Base-by-base conservation (phyloP, 2,797 vertebrate species). In the Sebastes kiyomatsui region DNA sequence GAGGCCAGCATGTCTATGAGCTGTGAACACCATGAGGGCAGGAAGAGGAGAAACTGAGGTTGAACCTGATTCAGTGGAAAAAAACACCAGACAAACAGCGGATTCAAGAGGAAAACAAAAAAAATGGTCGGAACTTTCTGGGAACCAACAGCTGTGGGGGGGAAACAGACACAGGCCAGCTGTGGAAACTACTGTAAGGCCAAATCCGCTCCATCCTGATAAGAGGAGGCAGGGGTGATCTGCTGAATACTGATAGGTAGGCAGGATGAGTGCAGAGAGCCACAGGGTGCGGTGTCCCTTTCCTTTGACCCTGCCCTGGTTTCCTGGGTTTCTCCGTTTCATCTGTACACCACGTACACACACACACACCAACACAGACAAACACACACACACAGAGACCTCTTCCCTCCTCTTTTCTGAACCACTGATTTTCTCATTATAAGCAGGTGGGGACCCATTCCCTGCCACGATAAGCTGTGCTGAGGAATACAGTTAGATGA, bases 161-260 rank as follows among this genome's bases (percentile, higher is more conserved):
- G 27, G 54, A 61, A 67, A 64, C 52, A 83, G 67, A 86, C 69
- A 75, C 60, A 42, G 79, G 49, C 70, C 84, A 73, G 65, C 33
- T 81, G 42, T 75, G 86, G 87, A 90, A 89, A 90, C 58, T 71
- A 84, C 65, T 70, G 74, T 77, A 22, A 77, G 75, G 82, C 70
- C 83, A 87, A 88, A 91, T 87, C 88, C 79, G 76, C 61, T 88
- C 62, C 71, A 82, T 90, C 83, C 87, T 91, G 93, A 91, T 93
- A 92, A 90, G 77, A 85, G 52, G 27, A 88, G 77, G 68, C 86
- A 56, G 61, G 12, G 75, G 73, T 65, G 79, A 75, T 86, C 91
- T 93, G 93, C 70, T 82, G 86, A 80, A 87, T 75, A 75, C 87
- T 90, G 92, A 95, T 93, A 94, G 72, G 77, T 79, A 42, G 59